Conservation (phyloP, 2,888 invertebrate species). For the Acheta domesticus region DNA sequence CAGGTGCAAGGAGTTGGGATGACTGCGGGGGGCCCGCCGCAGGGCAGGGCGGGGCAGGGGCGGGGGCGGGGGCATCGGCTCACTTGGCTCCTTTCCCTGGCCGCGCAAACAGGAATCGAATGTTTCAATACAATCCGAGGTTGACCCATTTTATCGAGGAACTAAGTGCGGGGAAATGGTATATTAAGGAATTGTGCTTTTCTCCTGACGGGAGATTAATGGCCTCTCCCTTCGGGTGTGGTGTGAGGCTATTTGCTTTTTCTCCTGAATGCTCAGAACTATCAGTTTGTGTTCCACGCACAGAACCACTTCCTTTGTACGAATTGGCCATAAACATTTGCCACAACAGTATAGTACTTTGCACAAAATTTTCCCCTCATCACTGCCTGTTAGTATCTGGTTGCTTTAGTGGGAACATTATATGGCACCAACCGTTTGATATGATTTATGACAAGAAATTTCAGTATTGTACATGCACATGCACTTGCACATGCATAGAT, state of each 20-base stretch:
- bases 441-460: slow-evolving; percentile 37
- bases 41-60: too few species aligned
- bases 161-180: slow-evolving; percentile 83
- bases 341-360: slow-evolving; percentile 80
- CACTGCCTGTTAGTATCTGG: slow-evolving; percentile 86
- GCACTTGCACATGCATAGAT: too few species aligned
- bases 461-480: not conserved
- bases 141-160: slow-evolving; percentile 82
- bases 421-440: slow-evolving; percentile 80
- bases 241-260: slow-evolving; percentile 80
- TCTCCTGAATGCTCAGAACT: slow-evolving; percentile 74
- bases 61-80: too few species aligned
- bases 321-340: slow-evolving; percentile 69
- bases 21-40: too few species aligned
- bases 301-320: slow-evolving; percentile 53
- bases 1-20: not conserved
- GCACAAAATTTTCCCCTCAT: slow-evolving; percentile 84
- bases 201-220: slow-evolving; percentile 86
- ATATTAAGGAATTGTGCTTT: slow-evolving; percentile 89
- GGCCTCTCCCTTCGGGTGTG: slow-evolving; percentile 84
- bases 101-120: slow-evolving; percentile 42
- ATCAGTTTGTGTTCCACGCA: slow-evolving; percentile 61
- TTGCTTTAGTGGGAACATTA: slow-evolving; percentile 81
- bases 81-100: too few species aligned
- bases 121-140: slow-evolving; percentile 69